Percentiles rank a stretch among this genome's conserved stretches.
phyloP scores from a whole-genome alignment of 2,888 invertebrate species.

The Amiota communis region DNA sequence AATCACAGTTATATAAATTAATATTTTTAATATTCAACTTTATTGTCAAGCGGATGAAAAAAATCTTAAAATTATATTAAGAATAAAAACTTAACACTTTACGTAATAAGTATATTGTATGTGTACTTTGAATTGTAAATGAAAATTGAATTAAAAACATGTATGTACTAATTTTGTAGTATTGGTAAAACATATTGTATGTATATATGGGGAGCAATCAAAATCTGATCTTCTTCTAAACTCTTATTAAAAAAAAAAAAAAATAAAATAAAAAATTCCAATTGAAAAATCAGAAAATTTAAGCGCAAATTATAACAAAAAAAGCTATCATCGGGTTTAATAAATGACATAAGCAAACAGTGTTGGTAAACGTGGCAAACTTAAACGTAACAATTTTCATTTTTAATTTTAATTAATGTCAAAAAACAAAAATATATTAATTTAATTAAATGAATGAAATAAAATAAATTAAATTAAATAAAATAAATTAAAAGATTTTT shows the following conservation, averaged over 20 bases:
- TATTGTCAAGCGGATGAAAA: constrained; percentile 60
- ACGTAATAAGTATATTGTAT: no score
- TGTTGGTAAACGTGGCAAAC: constrained; percentile 28
- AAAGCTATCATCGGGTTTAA: no score
- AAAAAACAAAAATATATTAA: constrained; percentile 42
- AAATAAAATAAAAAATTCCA: constrained; percentile 9
- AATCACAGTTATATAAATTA: not conserved
- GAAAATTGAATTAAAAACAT: no score
- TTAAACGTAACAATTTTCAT: constrained; percentile 33
- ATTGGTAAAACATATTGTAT: not conserved
- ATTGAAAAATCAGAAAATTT: not conserved
- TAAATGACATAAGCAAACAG: not conserved
- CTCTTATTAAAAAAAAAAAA: no score
- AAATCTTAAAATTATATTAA: not conserved
- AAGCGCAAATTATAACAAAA: constrained; percentile 28
- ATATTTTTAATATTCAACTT: constrained; percentile 39
- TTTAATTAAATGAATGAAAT: constrained; percentile 41
- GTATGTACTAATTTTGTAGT: no score
- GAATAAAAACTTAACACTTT: constrained; percentile 19
- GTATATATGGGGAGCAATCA: not conserved
- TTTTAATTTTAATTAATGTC: constrained; percentile 47
- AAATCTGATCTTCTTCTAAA: no score
- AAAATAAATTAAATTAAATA: not conserved
- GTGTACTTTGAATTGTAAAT: not conserved
- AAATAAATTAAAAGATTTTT: not conserved